These are phyloP conservation scores for Hippocampus kuda DNA, from an alignment of 2,797 vertebrate species.

Conservation along the genomic window DNA sequence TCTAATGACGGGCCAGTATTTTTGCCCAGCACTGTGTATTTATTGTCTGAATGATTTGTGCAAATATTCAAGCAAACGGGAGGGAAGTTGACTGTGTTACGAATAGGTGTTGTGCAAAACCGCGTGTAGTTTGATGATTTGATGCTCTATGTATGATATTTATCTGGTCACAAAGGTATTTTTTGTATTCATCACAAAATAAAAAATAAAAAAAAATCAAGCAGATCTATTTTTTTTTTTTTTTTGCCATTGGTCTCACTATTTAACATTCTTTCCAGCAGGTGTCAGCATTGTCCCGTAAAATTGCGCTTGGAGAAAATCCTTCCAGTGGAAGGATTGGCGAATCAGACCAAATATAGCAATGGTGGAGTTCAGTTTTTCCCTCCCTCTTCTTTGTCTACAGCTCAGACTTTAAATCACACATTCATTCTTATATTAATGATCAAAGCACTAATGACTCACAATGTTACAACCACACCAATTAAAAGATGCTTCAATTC, in stretches of 20 bases:
- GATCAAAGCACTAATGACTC: conserved; percentile 23
- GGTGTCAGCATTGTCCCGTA: conserved; percentile 57
- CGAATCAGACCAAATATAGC: conserved; percentile 68
- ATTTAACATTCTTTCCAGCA: conserved; percentile 59
- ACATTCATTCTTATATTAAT: conserved; percentile 34
- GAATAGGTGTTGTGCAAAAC: conserved; percentile 68
- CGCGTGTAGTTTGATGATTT: conserved; percentile 61
- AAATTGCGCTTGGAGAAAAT: conserved; percentile 16
- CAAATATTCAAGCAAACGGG: conserved; percentile 49
- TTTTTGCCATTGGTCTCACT: conserved; percentile 1
- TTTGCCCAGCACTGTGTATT: background rate
- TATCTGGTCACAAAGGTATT: conserved; percentile 78
- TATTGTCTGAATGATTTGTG: conserved; percentile 50
- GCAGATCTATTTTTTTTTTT: conserved; percentile 20
- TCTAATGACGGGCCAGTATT: background rate
- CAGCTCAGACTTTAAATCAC: conserved; percentile 46
- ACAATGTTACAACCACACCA: background rate
- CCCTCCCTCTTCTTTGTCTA: conserved; percentile 29
- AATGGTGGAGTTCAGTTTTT: conserved; percentile 41
- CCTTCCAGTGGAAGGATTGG: conserved; percentile 36
- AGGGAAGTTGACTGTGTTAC: conserved; percentile 55
- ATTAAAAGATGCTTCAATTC: background rate
- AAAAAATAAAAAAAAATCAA: conserved; percentile 60
- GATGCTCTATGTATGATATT: conserved; percentile 68
- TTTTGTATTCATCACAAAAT: conserved; percentile 77